Conservation (phyloP, 2,113 vertebrate genomes). For the Anguilla japonica region DNA sequence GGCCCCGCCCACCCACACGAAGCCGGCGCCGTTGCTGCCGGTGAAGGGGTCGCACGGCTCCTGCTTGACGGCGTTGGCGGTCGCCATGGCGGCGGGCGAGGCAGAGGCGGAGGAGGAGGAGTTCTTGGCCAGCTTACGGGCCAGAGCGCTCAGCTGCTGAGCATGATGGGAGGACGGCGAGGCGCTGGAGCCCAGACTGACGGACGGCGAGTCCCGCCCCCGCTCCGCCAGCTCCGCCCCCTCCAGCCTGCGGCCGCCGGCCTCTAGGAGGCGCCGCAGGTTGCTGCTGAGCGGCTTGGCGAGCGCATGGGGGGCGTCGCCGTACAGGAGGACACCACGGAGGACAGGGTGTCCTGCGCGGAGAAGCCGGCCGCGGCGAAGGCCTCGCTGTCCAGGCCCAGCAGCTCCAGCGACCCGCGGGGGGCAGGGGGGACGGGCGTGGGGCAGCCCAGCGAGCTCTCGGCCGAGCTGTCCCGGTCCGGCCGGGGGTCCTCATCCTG, state of each 20-base stretch:
- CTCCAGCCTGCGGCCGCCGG: conserved; percentile 78
- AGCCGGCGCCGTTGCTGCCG: conserved; percentile 70
- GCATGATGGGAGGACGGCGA: conserved; percentile 78
- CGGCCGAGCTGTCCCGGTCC: conserved; percentile 81
- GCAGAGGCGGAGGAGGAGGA: conserved; percentile 9
- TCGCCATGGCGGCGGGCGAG: neutral
- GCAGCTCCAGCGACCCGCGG: conserved; percentile 82
- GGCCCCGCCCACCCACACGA: conserved; percentile 74
- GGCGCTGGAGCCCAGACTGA: conserved; percentile 63
- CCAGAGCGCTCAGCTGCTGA: conserved; percentile 80
- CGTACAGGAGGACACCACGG: conserved; percentile 72
- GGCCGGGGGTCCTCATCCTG: conserved; percentile 81
- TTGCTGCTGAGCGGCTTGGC: conserved; percentile 93
- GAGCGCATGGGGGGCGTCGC: conserved; percentile 68
- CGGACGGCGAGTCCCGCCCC: conserved; percentile 65
- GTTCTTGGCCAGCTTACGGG: conserved; percentile 77
- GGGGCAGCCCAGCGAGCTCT: conserved; percentile 86
- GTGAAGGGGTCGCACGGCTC: conserved; percentile 26
- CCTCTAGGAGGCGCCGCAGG: conserved; percentile 89
- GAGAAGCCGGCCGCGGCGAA: conserved; percentile 69
- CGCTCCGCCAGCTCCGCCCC: conserved; percentile 61
- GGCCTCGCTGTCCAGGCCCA: conserved; percentile 76
- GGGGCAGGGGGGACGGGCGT: conserved; percentile 86
- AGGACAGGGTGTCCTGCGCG: conserved; percentile 80
- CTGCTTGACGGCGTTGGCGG: conserved; percentile 1